Conservation (phyloP, 2,888 invertebrate species). For the Acleris emargana region DNA sequence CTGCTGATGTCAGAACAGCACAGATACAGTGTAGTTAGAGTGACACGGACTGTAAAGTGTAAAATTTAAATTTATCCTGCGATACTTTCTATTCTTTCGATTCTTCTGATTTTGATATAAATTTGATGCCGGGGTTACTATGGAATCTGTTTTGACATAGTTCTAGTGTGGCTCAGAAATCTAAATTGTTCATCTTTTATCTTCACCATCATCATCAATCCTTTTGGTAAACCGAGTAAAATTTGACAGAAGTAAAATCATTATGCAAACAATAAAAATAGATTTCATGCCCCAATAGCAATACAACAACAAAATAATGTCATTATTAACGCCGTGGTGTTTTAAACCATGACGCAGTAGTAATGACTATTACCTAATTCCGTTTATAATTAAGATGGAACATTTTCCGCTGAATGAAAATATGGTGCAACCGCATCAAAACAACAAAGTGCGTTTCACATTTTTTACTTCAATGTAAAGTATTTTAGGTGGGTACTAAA, state of each 20-base stretch:
- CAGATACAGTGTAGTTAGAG: background rate
- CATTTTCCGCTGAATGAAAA: conserved; percentile 8
- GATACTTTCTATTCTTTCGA: too few relatives aligned
- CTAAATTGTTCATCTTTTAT: too few relatives aligned
- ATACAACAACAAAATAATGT: background rate
- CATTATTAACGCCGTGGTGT: conserved; percentile 10
- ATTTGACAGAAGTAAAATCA: background rate
- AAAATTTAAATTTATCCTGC: too few relatives aligned
- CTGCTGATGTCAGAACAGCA: background rate
- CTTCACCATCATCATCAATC: too few relatives aligned
- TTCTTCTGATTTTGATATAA: too few relatives aligned
- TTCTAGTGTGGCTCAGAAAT: too few relatives aligned
- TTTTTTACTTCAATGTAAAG: background rate
- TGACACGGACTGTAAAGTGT: background rate
- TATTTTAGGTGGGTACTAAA: background rate
- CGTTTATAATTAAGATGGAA: conserved; percentile 24
- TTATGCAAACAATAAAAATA: background rate
- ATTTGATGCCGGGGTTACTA: too few relatives aligned
- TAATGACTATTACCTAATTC: conserved; percentile 26
- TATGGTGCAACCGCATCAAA: conserved; percentile 16
- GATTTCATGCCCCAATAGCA: conserved; percentile 9
- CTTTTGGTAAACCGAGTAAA: too few relatives aligned
- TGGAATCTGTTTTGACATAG: too few relatives aligned
- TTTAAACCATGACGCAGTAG: conserved; percentile 25
- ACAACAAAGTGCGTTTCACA: conserved; percentile 4